Base-by-base conservation (phyloP, 2,888 invertebrate species). In the Brachypterus glaber region DNA sequence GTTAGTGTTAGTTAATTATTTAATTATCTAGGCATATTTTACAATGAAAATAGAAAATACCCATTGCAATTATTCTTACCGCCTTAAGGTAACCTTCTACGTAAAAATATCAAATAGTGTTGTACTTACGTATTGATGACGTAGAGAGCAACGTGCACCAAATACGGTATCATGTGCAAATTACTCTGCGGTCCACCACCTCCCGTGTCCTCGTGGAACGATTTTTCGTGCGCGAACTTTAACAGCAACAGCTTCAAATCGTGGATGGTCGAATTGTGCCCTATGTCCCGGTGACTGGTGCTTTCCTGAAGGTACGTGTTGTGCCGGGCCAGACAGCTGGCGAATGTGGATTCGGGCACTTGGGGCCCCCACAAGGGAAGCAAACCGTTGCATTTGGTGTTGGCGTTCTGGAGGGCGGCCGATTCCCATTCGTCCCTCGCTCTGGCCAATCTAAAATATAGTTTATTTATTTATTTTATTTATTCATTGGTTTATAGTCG, bases 141-240 rank as follows among this genome's bases (percentile, higher is more conserved):
- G 64, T 96, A 96, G 12, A 96, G 79, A 13, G 91, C 89, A 77
- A 92, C 91, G 64, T 96, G 95, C 45, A 88, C 71, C 38, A 96
- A 73, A 60, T 95, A 95, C 5, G 96, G 96, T 45, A 95, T 79
- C 55, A 97, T 80, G 69, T 96, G 92, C 83, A 96, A 85, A 69
- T 96, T 96, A 47, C 93, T 93, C 58, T 95, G 91, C 9, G 93
- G 89, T 1, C 95, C 96, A 53, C 92, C 92, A 48, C 92, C 98
- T 12, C 96, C 95, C 2, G 93, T 91, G 68, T 97, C 96, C 62
- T 93, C 93, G 63, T 95, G 93, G 73, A 97, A 97, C 44, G 90
- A 88, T 60, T 88, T 88, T 53, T 92, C 95, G 64, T 87, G 83
- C 0, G 95, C 88, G 69, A 96, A 95, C 39, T 92, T 74, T 53